These are phyloP conservation scores for Hymenochirus boettgeri DNA, from an alignment of 2,113 vertebrate genomes.

Conservation along the genomic window DNA sequence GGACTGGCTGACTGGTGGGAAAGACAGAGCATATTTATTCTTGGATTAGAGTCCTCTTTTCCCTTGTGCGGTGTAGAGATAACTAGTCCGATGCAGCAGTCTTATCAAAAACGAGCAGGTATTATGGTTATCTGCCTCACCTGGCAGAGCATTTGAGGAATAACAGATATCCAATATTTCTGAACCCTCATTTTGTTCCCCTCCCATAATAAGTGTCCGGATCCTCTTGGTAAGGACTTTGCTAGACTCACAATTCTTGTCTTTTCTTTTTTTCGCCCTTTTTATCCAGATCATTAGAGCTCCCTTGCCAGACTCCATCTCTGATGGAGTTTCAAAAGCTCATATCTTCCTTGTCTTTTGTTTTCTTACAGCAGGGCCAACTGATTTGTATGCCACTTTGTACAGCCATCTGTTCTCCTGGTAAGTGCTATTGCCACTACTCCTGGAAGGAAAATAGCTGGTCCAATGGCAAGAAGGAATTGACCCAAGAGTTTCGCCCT, in stretches of 20 bases:
- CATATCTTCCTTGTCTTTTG: slow-evolving; percentile 60
- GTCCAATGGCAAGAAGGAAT: slow-evolving; percentile 75
- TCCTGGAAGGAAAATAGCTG: slow-evolving; percentile 74
- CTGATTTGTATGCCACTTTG: slow-evolving; percentile 65
- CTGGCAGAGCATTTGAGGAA: slow-evolving; percentile 46
- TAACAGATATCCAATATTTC: slow-evolving; percentile 65
- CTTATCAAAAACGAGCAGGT: slow-evolving; percentile 62
- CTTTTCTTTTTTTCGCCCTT: slow-evolving; percentile 45
- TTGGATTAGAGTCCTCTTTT: slow-evolving; percentile 66
- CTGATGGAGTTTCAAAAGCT: slow-evolving; percentile 65
- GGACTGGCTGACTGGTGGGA: slow-evolving; percentile 68
- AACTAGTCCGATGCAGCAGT: slow-evolving; percentile 55
- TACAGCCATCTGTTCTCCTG: slow-evolving; percentile 73
- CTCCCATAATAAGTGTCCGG: slow-evolving; percentile 51
- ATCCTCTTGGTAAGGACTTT: slow-evolving; percentile 50
- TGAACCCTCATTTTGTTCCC: slow-evolving; percentile 60
- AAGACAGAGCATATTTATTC: slow-evolving; percentile 64
- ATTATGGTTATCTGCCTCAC: slow-evolving; percentile 47
- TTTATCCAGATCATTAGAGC: slow-evolving; percentile 58
- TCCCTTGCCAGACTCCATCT: slow-evolving; percentile 67
- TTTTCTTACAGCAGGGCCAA: slow-evolving; percentile 54
- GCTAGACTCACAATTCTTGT: slow-evolving; percentile 43
- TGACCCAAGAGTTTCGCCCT: slow-evolving; percentile 73
- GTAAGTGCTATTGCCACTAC: slow-evolving; percentile 72
- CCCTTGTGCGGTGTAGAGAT: slow-evolving; percentile 53